A percentile compares a stretch with the other conserved stretches of the same genome.
These are phyloP conservation scores for Cordylochernes scorpioides DNA, from an alignment of 2,888 invertebrate species.

Conservation along the genomic window DNA sequence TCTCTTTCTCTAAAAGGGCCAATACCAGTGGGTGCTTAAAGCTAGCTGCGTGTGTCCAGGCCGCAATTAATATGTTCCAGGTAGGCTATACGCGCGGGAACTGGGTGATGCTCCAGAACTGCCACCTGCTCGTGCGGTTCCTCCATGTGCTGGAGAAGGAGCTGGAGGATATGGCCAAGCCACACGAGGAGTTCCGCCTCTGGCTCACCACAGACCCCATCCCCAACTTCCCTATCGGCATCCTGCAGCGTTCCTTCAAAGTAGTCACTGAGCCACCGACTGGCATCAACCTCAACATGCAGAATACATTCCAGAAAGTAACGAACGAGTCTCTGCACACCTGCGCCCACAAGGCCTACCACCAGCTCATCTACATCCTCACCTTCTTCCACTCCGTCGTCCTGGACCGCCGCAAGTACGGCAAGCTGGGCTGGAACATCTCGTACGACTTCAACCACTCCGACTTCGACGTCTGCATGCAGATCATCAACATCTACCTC, in stretches of 20 bases:
- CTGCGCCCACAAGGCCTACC: slow-evolving; percentile 47
- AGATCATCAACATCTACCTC: slow-evolving; percentile 57
- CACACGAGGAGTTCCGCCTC: slow-evolving; percentile 66
- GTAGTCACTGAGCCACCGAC: slow-evolving; percentile 81
- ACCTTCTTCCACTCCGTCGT: slow-evolving; percentile 83
- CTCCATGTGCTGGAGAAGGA: slow-evolving; percentile 52
- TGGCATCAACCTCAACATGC: slow-evolving; percentile 57
- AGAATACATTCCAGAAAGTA: slow-evolving; percentile 67
- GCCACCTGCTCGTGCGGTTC: slow-evolving; percentile 54
- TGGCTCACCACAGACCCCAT: slow-evolving; percentile 81
- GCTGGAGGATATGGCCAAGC: slow-evolving; percentile 45
- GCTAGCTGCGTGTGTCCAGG: too few relatives aligned
- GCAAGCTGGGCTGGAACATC: slow-evolving; percentile 83
- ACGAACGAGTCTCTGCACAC: slow-evolving; percentile 39
- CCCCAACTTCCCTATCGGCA: slow-evolving; percentile 59
- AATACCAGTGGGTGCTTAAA: too few relatives aligned
- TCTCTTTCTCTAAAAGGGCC: too few relatives aligned
- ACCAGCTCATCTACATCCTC: slow-evolving; percentile 52
- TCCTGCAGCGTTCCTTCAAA: slow-evolving; percentile 56
- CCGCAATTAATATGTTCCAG: too few relatives aligned
- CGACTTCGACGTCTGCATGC: slow-evolving; percentile 63
- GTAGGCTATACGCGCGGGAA: slow-evolving; percentile 41
- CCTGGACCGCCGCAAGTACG: slow-evolving; percentile 66
- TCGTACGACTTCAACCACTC: slow-evolving; percentile 72
- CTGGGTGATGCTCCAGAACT: slow-evolving; percentile 80